Conservation (phyloP, 2,113 vertebrate species). For the Bostrychus sinensis region DNA sequence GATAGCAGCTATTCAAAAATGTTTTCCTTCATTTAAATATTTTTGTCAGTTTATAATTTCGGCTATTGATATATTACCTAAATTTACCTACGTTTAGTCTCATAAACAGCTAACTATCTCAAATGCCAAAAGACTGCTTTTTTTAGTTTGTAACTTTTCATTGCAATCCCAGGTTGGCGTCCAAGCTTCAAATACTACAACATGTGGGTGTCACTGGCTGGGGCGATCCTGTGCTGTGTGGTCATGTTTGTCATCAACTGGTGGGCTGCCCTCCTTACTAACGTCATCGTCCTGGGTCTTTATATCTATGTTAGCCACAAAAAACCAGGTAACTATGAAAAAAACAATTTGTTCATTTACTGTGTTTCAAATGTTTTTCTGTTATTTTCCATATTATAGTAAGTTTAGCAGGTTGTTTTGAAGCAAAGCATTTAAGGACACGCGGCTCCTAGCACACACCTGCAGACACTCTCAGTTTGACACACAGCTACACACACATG, state of each 20-base stretch:
- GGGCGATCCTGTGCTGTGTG: conserved; percentile 93
- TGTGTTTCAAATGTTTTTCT: neutral
- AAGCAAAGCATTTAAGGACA: neutral
- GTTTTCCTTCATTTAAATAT: neutral
- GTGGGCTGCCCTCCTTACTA: conserved; percentile 95
- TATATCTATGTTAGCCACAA: conserved; percentile 99
- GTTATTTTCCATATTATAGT: too few species aligned
- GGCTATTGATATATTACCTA: conserved; percentile 14
- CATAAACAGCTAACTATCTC: neutral
- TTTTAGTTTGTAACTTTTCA: conserved; percentile 15
- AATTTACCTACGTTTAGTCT: conserved; percentile 6
- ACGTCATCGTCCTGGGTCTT: conserved; percentile 93
- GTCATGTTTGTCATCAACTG: conserved; percentile 99
- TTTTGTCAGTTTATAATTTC: neutral
- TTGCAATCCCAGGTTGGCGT: conserved; percentile 87
- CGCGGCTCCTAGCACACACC: conserved; percentile 39
- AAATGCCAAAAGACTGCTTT: too few species aligned
- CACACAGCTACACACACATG: conserved; percentile 66
- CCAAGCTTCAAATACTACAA: conserved; percentile 99
- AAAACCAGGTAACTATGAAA: conserved; percentile 88
- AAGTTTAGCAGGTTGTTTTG: neutral
- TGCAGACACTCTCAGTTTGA: conserved; percentile 62
- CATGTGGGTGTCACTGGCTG: conserved; percentile 96
- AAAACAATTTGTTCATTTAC: neutral
- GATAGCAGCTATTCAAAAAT: neutral